Evolutionary conservation across 2,113 vertebrate species (phyloP), one percentile per base, ranked within the genome.

Genomic region (Prinia subflava): DNA sequence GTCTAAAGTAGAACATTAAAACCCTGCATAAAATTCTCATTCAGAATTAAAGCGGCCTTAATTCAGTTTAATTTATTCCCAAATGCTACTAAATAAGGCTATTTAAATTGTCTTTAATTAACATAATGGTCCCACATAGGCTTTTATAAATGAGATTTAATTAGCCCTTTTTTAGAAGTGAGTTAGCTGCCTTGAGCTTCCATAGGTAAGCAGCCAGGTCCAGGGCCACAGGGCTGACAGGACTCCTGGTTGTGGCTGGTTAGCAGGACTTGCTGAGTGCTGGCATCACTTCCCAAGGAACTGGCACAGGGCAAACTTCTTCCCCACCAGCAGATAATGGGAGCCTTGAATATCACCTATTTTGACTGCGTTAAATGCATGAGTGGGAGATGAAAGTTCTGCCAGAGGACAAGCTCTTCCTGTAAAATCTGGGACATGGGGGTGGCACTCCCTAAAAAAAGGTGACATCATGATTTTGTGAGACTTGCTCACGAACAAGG

Each of bases 31-130:
- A 83, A 96, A 87, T 83, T 82, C 84, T 87, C 28, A 11, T 93
- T 93, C 44, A 52, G 70, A 88, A 85, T 83, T 76, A 75, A 71
- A 89, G 67, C 57, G n/a, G 70, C 70, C 90, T 91, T 90, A 89
- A 91, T 93, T 94, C 62, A 52, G 39, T 93, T 87, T 89, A 30
- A 90, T 83, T 95, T 96, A 87, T 56, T 95, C 83, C 68, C 81
- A 94, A 91, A 92, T 57, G 70, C 87, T 90, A n/a, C 69, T 91
- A 84, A 91, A 85, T 83, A 95, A 85, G 50, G 75, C 31, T 15
- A 69, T 95, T 87, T 88, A 69, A 94, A 64, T 88, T 76, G 82
- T 73, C 70, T 63, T 96, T 95, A 79, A 88, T 96, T 91, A 95
- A 71, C 47, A 12, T 79, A 96, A 95, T 83, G 75, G 71, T 95